These are phyloP conservation scores for Amblyopsis rosae DNA, from an alignment of 2,113 vertebrate species.

Conservation along the genomic window DNA sequence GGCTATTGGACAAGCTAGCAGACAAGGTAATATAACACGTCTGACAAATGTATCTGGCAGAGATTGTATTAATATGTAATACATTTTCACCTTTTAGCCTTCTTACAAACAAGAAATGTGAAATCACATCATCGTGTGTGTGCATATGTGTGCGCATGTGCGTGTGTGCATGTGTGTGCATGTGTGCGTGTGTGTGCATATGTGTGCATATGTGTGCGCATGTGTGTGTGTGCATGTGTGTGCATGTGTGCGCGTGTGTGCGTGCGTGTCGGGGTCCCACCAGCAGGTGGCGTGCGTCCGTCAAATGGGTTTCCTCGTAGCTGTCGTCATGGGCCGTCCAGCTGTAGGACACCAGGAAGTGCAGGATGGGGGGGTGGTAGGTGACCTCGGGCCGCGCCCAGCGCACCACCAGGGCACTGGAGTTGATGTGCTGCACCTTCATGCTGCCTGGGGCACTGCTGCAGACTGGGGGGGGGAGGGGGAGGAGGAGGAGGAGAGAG, in stretches of 20 bases:
- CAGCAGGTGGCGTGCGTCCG: slow-evolving; percentile 91
- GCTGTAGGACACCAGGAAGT: slow-evolving; percentile 96
- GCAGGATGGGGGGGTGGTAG: slow-evolving; percentile 95
- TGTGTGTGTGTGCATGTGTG: too few species aligned
- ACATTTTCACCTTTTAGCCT: too few species aligned
- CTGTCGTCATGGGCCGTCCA: slow-evolving; percentile 96
- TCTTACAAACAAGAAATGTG: too few species aligned
- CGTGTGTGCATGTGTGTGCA: background rate
- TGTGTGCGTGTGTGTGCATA: background rate
- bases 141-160: too few species aligned
- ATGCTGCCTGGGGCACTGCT: slow-evolving; percentile 94
- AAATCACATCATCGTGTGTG: too few species aligned
- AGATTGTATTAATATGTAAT: too few species aligned
- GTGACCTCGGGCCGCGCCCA: slow-evolving; percentile 89
- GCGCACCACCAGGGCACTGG: slow-evolving; percentile 87
- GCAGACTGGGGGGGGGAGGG: slow-evolving; percentile 79
- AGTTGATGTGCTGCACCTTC: slow-evolving; percentile 94
- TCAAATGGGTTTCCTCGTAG: slow-evolving; percentile 93
- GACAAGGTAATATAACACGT: too few species aligned
- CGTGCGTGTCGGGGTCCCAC: slow-evolving; percentile 69
- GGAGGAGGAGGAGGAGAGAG: background rate
- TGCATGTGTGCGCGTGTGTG: background rate
- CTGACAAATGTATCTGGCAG: too few species aligned
- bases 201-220: background rate
- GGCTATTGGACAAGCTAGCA: too few species aligned